These are phyloP conservation scores for Leptinotarsa juncta DNA, from an alignment of 2,888 invertebrate species.

Conservation along the genomic window DNA sequence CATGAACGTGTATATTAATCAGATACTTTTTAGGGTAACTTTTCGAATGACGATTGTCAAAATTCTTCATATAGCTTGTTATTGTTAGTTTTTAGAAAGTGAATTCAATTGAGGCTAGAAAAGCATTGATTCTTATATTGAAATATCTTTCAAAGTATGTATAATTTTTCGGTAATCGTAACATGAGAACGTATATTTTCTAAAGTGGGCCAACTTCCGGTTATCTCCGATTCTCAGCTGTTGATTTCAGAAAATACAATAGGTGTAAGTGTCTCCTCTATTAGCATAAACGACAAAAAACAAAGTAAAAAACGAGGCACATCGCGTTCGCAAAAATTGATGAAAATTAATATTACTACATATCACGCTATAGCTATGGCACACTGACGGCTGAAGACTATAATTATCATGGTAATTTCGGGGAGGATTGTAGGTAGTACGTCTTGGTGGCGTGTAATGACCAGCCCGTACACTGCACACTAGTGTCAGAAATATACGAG, in stretches of 20 bases:
- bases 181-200: background rate
- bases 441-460: constrained; percentile 66
- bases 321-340: constrained; percentile 54
- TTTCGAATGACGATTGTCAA: no score
- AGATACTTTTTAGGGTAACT: no score
- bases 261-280: constrained; percentile 4
- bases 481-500: constrained; percentile 5
- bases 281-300: constrained; percentile 20
- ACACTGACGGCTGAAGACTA: constrained; percentile 60
- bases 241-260: background rate
- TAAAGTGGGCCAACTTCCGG: background rate
- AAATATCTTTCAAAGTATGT: background rate
- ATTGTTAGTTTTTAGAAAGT: no score
- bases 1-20: no score
- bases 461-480: constrained; percentile 53
- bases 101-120: no score
- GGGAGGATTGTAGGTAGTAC: constrained; percentile 66
- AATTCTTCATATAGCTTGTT: no score
- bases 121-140: no score
- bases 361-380: constrained; percentile 56
- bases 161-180: background rate
- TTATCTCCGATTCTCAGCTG: constrained; percentile 7
- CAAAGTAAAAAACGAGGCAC: constrained; percentile 30
- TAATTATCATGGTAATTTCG: constrained; percentile 68
- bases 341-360: constrained; percentile 62